These are phyloP conservation scores for Drosophila truncata DNA, from an alignment of 1,140 invertebrate genomes.

Conservation along the genomic window DNA sequence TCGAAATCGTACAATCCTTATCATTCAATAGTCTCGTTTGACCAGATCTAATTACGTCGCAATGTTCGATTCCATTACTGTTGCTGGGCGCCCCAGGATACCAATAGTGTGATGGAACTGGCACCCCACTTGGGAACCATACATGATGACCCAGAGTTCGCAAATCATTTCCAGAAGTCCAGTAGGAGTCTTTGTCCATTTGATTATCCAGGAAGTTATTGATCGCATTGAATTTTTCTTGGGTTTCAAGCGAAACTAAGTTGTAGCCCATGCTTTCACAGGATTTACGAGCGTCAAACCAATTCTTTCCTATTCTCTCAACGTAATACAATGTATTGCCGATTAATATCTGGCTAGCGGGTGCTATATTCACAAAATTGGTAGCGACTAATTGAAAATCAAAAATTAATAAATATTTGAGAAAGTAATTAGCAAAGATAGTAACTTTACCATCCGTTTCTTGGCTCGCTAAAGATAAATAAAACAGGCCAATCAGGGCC, in stretches of 20 bases:
- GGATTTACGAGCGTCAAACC: slow-evolving; percentile 24
- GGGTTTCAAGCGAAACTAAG: slow-evolving; percentile 15
- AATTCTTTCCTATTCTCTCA: slow-evolving; percentile 6
- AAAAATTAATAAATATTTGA: background rate
- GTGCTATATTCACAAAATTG: background rate
- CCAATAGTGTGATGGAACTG: slow-evolving; percentile 5
- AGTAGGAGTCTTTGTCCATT: background rate
- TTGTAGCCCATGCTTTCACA: slow-evolving; percentile 20
- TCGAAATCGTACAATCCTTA: background rate
- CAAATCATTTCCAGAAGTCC: slow-evolving; percentile 36
- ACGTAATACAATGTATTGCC: background rate
- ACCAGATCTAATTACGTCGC: slow-evolving; percentile 1
- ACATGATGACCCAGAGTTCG: background rate
- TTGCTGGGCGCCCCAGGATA: slow-evolving; percentile 12
- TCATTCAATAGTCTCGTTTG: background rate
- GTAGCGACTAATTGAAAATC: background rate
- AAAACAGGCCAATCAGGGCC: background rate
- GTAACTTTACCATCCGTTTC: background rate
- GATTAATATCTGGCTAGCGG: background rate
- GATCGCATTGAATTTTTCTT: background rate
- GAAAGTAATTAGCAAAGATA: background rate
- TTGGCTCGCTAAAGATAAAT: background rate
- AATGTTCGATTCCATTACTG: background rate
- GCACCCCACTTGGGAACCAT: too few relatives aligned
- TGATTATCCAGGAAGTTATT: slow-evolving; percentile 8